Conservation (phyloP, 2,888 invertebrate genomes). For the Melikaiella ostensackeni region DNA sequence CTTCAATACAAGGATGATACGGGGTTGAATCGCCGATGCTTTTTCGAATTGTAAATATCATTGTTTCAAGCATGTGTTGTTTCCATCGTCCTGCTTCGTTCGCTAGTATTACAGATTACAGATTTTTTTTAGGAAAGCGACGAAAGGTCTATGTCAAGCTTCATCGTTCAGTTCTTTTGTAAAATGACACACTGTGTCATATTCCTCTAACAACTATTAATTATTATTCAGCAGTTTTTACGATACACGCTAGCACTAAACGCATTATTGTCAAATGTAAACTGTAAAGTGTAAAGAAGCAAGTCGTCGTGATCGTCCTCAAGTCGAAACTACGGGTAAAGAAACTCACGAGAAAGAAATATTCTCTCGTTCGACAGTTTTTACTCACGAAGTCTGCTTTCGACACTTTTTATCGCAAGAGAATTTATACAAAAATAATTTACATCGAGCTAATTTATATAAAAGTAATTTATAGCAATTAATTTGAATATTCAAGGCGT, state of each 20-base stretch:
- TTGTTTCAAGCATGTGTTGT: constrained; percentile 17
- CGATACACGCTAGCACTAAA: constrained; percentile 8
- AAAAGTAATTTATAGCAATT: background rate
- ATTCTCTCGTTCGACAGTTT: constrained; percentile 4
- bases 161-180: constrained; percentile 6
- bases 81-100: constrained; percentile 26
- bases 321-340: constrained; percentile 10
- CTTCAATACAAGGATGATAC: constrained; percentile 23
- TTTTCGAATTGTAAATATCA: constrained; percentile 39
- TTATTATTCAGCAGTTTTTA: constrained; percentile 26
- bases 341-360: constrained; percentile 17
- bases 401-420: constrained; percentile 20
- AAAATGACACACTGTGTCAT: constrained; percentile 6
- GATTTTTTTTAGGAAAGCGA: constrained; percentile 2
- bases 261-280: background rate
- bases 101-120: constrained; percentile 30
- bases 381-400: constrained; percentile 8
- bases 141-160: constrained; percentile 15
- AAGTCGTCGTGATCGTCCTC: constrained; percentile 3
- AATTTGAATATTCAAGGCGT: background rate
- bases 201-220: constrained; percentile 19
- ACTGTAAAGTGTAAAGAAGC: background rate
- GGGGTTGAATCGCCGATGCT: constrained; percentile 13
- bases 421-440: constrained; percentile 10
- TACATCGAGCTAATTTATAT: background rate